phyloP scores from a whole-genome alignment of 2,797 vertebrate species.

The Novumbra hubbsi region DNA sequence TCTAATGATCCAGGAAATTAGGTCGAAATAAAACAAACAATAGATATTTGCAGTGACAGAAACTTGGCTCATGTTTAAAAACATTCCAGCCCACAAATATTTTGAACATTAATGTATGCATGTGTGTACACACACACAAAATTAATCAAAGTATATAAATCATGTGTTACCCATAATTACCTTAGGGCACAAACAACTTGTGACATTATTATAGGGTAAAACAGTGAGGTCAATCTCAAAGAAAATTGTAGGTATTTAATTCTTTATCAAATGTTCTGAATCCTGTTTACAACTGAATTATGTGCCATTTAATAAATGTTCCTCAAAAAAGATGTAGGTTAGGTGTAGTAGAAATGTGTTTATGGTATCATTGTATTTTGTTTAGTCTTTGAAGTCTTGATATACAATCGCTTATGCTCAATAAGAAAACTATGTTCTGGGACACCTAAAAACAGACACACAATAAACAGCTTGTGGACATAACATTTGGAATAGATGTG shows the following conservation, averaged over 20 bases:
- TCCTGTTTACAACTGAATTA: neutral
- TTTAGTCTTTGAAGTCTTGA: neutral
- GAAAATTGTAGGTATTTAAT: neutral
- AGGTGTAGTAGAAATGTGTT: neutral
- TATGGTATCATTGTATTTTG: neutral
- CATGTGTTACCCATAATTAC: neutral
- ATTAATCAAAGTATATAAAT: neutral
- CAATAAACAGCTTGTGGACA: neutral
- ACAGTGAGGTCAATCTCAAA: neutral
- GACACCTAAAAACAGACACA: neutral
- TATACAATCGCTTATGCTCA: neutral
- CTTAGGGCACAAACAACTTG: no score
- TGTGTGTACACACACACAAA: no score
- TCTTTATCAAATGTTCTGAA: neutral
- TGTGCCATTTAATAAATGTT: neutral
- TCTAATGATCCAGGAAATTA: neutral
- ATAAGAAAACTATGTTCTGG: neutral
- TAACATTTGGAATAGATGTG: neutral
- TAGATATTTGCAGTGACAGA: neutral
- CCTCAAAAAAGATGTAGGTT: neutral
- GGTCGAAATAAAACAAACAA: slow-evolving; percentile 1
- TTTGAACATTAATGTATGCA: neutral
- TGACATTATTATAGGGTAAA: no score
- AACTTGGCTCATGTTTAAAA: neutral
- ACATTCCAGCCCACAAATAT: neutral